Percentiles rank a stretch among this genome's conserved stretches.
phyloP scores from a whole-genome alignment of 2,888 invertebrate genomes.

The Drosophila subsilvestris region DNA sequence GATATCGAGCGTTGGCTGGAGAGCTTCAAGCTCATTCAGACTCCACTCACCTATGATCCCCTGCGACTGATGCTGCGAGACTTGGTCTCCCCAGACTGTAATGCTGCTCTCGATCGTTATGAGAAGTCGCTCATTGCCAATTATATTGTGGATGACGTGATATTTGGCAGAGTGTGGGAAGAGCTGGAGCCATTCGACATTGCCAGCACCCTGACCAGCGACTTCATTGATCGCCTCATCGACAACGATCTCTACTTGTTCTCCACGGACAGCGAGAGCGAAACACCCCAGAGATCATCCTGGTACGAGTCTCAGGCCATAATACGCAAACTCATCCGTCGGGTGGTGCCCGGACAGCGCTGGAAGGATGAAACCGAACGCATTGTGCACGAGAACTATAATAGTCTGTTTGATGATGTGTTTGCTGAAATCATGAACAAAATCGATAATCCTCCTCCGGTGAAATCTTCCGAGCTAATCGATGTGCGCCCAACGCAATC shows the following conservation, averaged over 20 bases:
- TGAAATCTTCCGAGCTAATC: constrained; percentile 8
- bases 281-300: constrained; percentile 19
- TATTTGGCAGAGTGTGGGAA: constrained; percentile 84
- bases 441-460: neutral
- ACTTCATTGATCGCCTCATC: constrained; percentile 73
- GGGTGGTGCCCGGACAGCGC: constrained; percentile 73
- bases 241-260: constrained; percentile 72
- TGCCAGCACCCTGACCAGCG: constrained; percentile 49
- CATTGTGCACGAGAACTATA: constrained; percentile 64
- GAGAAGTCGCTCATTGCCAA: constrained; percentile 59
- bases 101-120: constrained; percentile 35
- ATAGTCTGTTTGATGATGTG: constrained; percentile 68
- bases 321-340: constrained; percentile 75
- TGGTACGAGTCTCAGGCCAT: constrained; percentile 69
- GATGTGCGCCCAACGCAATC: neutral
- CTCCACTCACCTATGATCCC: constrained; percentile 63
- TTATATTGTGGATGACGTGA: constrained; percentile 81
- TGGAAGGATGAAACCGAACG: constrained; percentile 74
- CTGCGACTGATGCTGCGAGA: constrained; percentile 61
- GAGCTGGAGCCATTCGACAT: constrained; percentile 77
- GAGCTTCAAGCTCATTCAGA: constrained; percentile 65
- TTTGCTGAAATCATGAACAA: constrained; percentile 40
- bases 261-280: constrained; percentile 68
- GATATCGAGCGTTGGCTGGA: constrained; percentile 80
- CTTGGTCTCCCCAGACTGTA: constrained; percentile 62